Evolutionary conservation across 2,888 invertebrate species (phyloP).

Genomic region (Ennomos fuscantarius): DNA sequence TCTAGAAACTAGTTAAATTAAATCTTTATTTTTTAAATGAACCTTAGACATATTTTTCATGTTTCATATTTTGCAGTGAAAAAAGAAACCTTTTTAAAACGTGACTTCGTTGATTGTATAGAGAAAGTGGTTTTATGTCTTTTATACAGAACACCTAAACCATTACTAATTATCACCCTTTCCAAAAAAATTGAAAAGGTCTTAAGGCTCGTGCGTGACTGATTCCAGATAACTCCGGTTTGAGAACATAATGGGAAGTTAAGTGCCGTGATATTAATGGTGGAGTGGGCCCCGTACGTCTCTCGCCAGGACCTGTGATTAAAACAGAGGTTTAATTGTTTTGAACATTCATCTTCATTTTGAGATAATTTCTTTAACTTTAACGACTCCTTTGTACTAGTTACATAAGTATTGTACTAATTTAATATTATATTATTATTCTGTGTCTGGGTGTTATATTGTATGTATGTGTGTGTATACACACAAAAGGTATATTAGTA

Average conservation of each 20-base stretch:
- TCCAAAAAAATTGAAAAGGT: constrained; percentile 23
- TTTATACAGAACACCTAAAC: constrained; percentile 13
- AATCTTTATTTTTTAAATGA: too few species aligned
- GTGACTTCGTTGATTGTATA: too few species aligned
- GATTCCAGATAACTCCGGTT: constrained; percentile 55
- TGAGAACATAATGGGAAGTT: constrained; percentile 59
- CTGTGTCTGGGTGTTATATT: too few species aligned
- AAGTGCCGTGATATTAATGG: constrained; percentile 73
- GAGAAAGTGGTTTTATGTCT: background rate
- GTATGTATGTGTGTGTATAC: too few species aligned
- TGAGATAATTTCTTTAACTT: constrained; percentile 4
- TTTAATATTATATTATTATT: too few species aligned
- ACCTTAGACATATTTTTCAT: too few species aligned
- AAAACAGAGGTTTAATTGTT: constrained; percentile 30
- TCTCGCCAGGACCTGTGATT: constrained; percentile 23
- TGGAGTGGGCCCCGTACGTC: constrained; percentile 31
- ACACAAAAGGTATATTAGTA: too few species aligned
- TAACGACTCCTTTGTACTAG: background rate
- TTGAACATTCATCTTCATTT: constrained; percentile 32
- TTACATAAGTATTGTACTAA: too few species aligned
- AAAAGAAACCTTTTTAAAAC: too few species aligned
- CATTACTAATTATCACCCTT: constrained; percentile 4
- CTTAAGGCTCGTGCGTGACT: constrained; percentile 63
- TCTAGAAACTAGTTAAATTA: too few species aligned
- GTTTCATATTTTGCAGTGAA: too few species aligned